Conservation (phyloP, 1,140 invertebrate species). For the Antheraea pernyi region DNA sequence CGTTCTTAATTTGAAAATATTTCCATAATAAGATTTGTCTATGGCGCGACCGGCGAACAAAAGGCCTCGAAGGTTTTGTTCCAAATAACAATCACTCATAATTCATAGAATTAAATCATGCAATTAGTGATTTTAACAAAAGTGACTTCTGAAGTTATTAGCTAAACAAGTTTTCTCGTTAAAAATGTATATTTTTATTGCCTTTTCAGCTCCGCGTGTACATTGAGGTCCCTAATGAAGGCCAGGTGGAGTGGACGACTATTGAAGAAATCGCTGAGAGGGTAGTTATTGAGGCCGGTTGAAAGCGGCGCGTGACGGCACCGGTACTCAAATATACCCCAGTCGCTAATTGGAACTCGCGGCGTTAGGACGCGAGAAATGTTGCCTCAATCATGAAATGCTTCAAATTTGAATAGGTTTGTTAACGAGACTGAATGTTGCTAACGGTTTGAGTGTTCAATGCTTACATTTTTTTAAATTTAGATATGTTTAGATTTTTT, state of each 20-base stretch:
- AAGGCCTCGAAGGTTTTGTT: constrained; percentile 68
- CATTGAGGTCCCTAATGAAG: constrained; percentile 76
- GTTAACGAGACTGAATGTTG: constrained; percentile 77
- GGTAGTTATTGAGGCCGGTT: constrained; percentile 75
- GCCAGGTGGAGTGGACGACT: constrained; percentile 72
- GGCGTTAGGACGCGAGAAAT: constrained; percentile 74
- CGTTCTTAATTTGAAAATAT: constrained; percentile 78
- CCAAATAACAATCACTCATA: constrained; percentile 61
- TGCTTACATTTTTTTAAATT: background rate
- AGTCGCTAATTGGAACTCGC: constrained; percentile 77
- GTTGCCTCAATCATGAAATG: constrained; percentile 76
- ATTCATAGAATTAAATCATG: constrained; percentile 66
- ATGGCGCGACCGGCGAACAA: constrained; percentile 70
- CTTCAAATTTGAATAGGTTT: constrained; percentile 76
- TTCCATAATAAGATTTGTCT: constrained; percentile 79
- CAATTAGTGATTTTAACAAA: constrained; percentile 41
- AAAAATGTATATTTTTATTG: constrained; percentile 61
- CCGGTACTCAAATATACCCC: constrained; percentile 68
- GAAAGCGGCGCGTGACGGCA: constrained; percentile 75
- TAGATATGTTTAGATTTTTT: constrained; percentile 7
- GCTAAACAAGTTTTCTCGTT: constrained; percentile 73
- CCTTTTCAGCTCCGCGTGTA: constrained; percentile 66
- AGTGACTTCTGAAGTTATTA: constrained; percentile 47
- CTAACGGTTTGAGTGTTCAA: constrained; percentile 38
- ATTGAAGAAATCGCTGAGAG: constrained; percentile 73